These are phyloP conservation scores for Neolamprologus tretocephalus DNA, from an alignment of 2,113 vertebrate species.

Conservation along the genomic window DNA sequence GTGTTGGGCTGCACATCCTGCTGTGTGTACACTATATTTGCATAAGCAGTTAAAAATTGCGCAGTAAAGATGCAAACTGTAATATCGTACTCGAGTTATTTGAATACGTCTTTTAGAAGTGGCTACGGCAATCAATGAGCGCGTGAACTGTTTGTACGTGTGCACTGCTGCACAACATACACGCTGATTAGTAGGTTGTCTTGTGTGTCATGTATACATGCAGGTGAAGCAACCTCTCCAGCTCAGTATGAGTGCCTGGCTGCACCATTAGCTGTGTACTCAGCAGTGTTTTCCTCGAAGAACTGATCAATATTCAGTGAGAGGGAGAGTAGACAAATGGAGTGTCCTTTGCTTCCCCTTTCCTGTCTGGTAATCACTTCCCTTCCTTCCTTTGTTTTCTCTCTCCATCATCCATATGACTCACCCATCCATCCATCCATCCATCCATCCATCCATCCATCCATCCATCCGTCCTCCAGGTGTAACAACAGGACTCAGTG, in stretches of 20 bases:
- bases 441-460: background rate
- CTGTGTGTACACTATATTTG: background rate
- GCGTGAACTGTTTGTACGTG: background rate
- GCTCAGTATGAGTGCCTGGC: conserved; percentile 23
- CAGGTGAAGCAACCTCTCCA: conserved; percentile 5
- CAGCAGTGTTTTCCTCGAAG: conserved; percentile 69
- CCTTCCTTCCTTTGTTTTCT: conserved; percentile 16
- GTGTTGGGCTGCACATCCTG: background rate
- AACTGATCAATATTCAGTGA: conserved; percentile 68
- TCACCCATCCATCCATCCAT: background rate
- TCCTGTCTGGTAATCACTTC: conserved; percentile 48
- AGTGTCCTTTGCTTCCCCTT: conserved; percentile 45
- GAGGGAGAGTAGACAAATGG: conserved; percentile 33
- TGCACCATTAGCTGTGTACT: conserved; percentile 63
- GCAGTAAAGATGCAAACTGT: background rate
- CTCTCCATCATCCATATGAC: conserved; percentile 2
- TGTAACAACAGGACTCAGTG: conserved; percentile 94
- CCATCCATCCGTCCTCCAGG: conserved; percentile 54
- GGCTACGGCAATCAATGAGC: conserved; percentile 12
- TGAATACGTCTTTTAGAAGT: background rate
- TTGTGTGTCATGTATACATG: conserved; percentile 12
- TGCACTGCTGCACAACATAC: background rate
- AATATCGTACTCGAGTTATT: background rate
- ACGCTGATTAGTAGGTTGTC: background rate
- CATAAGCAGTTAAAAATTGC: background rate